Conservation (phyloP, 2,888 invertebrate genomes). For the Syrphus vitripennis region DNA sequence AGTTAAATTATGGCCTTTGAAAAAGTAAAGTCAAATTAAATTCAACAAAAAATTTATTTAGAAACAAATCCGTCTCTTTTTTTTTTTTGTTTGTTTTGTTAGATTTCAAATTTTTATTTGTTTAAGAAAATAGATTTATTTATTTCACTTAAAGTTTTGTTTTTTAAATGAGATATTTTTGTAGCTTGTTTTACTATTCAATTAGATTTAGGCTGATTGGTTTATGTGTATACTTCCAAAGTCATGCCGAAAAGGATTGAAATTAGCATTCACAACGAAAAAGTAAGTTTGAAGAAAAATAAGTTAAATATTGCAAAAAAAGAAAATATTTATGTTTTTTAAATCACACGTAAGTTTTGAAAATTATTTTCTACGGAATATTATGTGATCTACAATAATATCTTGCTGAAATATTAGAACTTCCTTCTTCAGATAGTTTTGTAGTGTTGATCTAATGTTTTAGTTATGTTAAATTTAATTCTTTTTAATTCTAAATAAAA, state of each 20-base stretch:
- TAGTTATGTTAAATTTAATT: too few relatives aligned
- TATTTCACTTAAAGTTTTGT: conserved; percentile 8
- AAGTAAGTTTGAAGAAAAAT: conserved; percentile 2
- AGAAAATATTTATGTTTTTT: not conserved
- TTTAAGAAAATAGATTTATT: conserved; percentile 6
- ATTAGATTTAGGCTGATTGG: not conserved
- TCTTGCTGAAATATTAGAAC: not conserved
- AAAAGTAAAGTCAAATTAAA: conserved; percentile 54
- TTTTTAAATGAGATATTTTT: not conserved
- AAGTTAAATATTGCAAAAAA: not conserved
- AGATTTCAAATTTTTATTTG: not conserved
- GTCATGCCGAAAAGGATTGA: not conserved
- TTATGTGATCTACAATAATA: too few relatives aligned
- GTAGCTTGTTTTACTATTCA: not conserved
- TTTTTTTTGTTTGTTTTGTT: conserved; percentile 28
- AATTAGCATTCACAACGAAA: not conserved
- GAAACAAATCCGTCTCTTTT: conserved; percentile 47
- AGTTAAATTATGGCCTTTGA: conserved; percentile 71
- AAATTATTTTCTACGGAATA: not conserved
- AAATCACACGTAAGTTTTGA: conserved; percentile 27
- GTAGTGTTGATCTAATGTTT: not conserved
- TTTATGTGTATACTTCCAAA: not conserved
- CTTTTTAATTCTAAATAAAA: too few relatives aligned
- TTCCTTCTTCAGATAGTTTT: not conserved
- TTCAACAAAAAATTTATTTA: conserved; percentile 29